These are phyloP conservation scores for Engraulis encrasicolus DNA, from an alignment of 2,113 vertebrate genomes.

Conservation along the genomic window DNA sequence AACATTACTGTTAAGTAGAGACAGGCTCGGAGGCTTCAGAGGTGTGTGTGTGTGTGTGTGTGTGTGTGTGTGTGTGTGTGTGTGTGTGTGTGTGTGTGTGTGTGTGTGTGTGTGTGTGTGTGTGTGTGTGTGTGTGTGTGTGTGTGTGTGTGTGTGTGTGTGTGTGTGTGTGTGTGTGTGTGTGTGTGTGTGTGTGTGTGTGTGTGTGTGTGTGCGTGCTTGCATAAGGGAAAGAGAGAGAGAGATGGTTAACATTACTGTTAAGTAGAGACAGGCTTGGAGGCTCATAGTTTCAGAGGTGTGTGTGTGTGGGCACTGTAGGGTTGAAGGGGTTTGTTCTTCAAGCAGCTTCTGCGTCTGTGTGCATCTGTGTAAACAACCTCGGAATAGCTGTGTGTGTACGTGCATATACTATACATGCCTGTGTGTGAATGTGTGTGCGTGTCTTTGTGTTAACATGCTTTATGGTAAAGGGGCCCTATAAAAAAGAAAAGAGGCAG, in stretches of 20 bases:
- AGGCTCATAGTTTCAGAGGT: no score
- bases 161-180: no score
- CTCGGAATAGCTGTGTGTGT: not conserved
- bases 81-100: no score
- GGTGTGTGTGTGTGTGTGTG: no score
- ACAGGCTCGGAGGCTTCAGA: not conserved
- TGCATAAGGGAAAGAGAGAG: no score
- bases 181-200: no score
- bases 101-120: no score
- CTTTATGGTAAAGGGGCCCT: not conserved
- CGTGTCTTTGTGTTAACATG: not conserved
- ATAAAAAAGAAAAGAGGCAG: not conserved
- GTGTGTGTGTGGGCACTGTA: not conserved
- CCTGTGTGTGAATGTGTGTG: not conserved
- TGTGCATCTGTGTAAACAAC: slow-evolving; percentile 1
- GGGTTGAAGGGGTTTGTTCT: not conserved
- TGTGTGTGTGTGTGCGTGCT: no score
- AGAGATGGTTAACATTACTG: not conserved
- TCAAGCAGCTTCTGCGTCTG: not conserved
- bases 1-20: not conserved
- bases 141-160: no score
- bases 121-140: no score
- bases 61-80: no score
- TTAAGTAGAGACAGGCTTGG: not conserved
- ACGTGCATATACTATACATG: no score